A percentile compares a stretch with the other conserved stretches of the same genome.
Conservation (phyloP, 2,113 vertebrate species). For the Struthidea cinerea region DNA sequence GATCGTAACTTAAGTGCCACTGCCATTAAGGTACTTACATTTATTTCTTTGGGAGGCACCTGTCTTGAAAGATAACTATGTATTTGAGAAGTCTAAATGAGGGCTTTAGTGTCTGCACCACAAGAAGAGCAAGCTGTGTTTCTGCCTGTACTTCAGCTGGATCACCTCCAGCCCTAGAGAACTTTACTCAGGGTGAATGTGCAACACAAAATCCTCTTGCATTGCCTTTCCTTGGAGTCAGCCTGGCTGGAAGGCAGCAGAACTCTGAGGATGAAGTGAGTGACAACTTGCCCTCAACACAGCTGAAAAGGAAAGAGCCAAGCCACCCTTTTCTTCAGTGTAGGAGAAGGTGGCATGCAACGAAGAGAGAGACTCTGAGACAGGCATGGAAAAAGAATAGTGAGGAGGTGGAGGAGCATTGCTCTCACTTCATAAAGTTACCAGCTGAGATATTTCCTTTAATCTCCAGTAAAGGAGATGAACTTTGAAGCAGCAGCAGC, state of each 20-base stretch:
- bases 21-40: background rate
- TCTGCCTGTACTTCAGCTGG: background rate
- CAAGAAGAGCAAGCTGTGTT: background rate
- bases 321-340: background rate
- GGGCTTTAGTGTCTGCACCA: background rate
- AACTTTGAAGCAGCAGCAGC: background rate
- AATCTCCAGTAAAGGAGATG: background rate
- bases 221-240: background rate
- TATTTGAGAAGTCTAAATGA: background rate
- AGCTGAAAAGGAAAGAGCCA: background rate
- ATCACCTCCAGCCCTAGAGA: background rate
- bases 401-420: background rate
- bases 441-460: background rate
- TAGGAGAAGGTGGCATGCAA: background rate
- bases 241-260: background rate
- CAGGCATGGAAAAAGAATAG: background rate
- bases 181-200: fast-evolving
- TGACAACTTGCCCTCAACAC: background rate
- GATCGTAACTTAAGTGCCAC: background rate
- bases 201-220: background rate
- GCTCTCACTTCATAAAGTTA: background rate
- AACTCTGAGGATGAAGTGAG: background rate
- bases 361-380: background rate
- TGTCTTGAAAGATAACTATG: background rate
- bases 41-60: background rate